phyloP scores from a whole-genome alignment of 2,888 invertebrate species.

The Conomelus anceps region DNA sequence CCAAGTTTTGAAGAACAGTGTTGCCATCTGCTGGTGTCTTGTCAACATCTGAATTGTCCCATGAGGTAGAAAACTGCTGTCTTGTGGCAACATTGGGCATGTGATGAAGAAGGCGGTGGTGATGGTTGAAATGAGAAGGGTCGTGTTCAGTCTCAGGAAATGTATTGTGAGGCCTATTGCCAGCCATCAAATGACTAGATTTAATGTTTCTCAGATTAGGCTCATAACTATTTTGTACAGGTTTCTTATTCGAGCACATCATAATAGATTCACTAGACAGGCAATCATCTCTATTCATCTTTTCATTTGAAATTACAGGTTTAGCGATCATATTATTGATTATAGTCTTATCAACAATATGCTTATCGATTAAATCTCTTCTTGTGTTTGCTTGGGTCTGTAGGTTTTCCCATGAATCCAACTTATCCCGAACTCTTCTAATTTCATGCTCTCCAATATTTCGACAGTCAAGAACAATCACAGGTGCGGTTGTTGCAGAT shows the following conservation, averaged over 20 bases:
- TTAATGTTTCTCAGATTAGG: background rate
- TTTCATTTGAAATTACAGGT: background rate
- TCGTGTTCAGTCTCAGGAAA: background rate
- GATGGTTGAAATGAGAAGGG: background rate
- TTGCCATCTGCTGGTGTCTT: background rate
- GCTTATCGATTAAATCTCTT: background rate
- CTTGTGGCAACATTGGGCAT: background rate
- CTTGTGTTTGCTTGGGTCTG: background rate
- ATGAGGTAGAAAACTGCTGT: background rate
- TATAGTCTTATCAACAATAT: background rate
- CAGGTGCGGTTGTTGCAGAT: background rate
- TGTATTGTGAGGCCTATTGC: background rate
- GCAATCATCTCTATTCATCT: background rate
- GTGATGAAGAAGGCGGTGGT: no score
- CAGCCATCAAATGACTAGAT: background rate
- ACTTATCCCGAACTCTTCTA: background rate
- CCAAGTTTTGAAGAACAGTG: background rate
- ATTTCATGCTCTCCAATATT: background rate
- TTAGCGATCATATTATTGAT: background rate
- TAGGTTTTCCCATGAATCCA: background rate
- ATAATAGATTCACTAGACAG: background rate
- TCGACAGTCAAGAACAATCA: background rate
- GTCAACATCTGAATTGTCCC: background rate
- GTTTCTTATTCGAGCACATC: background rate
- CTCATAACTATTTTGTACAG: background rate